phyloP scores from a whole-genome alignment of 2,888 invertebrate genomes.

The Athalia rosae region DNA sequence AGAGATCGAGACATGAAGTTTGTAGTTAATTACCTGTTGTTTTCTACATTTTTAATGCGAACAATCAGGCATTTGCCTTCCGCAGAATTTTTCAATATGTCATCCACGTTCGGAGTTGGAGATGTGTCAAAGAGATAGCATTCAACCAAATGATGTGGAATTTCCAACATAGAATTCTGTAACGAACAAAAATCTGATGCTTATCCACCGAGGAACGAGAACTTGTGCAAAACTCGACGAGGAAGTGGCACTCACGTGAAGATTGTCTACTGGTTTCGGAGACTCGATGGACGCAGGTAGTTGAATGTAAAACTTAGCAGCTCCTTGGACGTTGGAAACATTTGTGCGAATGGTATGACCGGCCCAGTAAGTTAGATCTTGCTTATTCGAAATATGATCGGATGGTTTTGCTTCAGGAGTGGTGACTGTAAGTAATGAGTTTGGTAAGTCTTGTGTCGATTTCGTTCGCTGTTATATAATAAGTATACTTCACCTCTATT shows the following conservation, averaged over 20 bases:
- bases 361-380: slow-evolving; percentile 72
- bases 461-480: background rate
- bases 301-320: slow-evolving; percentile 73
- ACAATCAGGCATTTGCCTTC: slow-evolving; percentile 71
- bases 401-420: background rate
- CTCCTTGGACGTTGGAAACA: slow-evolving; percentile 71
- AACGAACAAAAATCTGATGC: background rate
- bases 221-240: background rate
- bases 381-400: slow-evolving; percentile 48
- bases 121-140: slow-evolving; percentile 60
- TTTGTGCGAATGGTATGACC: slow-evolving; percentile 73
- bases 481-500: background rate
- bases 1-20: background rate
- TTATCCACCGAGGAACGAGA: background rate
- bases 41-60: slow-evolving; percentile 72
- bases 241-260: background rate
- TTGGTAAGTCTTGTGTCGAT: background rate
- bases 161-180: background rate
- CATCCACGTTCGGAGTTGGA: slow-evolving; percentile 52
- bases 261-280: background rate
- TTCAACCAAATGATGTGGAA: slow-evolving; percentile 65
- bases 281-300: slow-evolving; percentile 64
- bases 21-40: slow-evolving; percentile 69
- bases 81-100: slow-evolving; percentile 57
- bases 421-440: slow-evolving; percentile 3